Conservation (phyloP, 2,113 vertebrate genomes). For the Glaucomys volans region DNA sequence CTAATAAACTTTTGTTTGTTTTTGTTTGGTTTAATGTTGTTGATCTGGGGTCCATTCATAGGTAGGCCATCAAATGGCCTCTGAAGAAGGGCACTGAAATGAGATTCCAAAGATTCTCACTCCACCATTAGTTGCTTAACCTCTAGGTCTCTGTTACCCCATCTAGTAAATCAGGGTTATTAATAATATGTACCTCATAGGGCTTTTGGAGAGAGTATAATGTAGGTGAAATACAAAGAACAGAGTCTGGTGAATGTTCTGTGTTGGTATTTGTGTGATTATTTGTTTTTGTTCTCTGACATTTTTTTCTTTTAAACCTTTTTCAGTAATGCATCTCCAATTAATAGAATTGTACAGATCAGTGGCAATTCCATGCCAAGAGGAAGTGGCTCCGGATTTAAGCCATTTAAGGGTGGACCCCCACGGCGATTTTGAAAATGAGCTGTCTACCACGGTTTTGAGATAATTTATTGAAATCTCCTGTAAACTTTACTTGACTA, state of each 20-base stretch:
- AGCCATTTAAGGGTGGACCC: constrained; percentile 95
- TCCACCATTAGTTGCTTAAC: neutral
- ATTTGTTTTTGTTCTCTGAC: constrained; percentile 46
- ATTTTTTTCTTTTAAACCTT: constrained; percentile 76
- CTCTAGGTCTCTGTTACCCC: neutral
- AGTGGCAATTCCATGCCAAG: constrained; percentile 94
- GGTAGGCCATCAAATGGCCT: neutral
- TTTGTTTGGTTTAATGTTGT: too few species aligned
- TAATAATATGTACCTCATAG: neutral
- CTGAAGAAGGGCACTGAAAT: neutral
- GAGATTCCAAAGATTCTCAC: neutral
- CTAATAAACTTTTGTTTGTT: neutral
- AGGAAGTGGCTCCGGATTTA: constrained; percentile 95
- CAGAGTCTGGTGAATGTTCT: neutral
- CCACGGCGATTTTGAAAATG: constrained; percentile 92
- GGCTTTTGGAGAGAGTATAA: neutral
- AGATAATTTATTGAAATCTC: constrained; percentile 91
- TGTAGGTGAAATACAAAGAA: neutral
- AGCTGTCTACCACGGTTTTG: constrained; percentile 81
- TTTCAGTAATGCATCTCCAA: constrained; percentile 94
- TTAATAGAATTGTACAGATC: constrained; percentile 98
- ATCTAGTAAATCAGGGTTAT: neutral
- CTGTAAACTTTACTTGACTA: constrained; percentile 86
- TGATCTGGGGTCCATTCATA: neutral
- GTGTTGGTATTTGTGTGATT: neutral